Evolutionary conservation across 64 coral and sea anemone genomes (phyloP).

Genomic region (Montipora efflorescens): DNA sequence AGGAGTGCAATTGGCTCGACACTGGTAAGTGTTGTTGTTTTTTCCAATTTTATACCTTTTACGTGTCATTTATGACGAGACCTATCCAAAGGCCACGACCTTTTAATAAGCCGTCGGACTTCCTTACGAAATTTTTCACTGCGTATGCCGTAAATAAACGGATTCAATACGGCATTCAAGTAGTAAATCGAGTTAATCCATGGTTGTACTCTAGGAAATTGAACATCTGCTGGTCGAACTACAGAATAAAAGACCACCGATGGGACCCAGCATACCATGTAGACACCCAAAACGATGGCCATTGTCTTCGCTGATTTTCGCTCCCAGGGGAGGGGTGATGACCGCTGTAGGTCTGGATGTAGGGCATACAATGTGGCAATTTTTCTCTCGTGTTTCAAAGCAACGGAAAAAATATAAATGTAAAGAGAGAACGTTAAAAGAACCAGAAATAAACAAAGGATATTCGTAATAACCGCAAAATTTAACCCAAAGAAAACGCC

Average conservation of each 20-base stretch:
- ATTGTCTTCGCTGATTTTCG: constrained; percentile 18
- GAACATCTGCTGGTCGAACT: neutral
- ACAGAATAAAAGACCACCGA: constrained; percentile 28
- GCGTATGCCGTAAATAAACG: constrained; percentile 10
- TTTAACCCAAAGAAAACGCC: constrained; percentile 28
- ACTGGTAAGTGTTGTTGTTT: too few species aligned
- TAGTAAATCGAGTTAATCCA: constrained; percentile 38
- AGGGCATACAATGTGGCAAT: neutral
- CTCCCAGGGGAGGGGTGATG: neutral
- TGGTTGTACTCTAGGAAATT: constrained; percentile 1
- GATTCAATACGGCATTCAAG: constrained; percentile 15
- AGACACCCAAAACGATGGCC: constrained; percentile 18
- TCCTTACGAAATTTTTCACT: constrained; percentile 17
- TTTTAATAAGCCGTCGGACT: neutral
- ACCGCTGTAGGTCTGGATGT: neutral
- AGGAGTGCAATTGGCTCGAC: too few species aligned
- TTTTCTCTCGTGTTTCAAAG: constrained; percentile 44
- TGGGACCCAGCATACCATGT: constrained; percentile 11
- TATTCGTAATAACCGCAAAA: neutral
- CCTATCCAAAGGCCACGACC: neutral
- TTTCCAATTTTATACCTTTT: neutral
- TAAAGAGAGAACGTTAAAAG: constrained; percentile 17
- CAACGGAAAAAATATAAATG: constrained; percentile 24
- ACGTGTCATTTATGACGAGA: neutral
- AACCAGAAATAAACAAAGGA: neutral